phyloP scores from a whole-genome alignment of 2,888 invertebrate genomes.

The Hydriomena furcata region DNA sequence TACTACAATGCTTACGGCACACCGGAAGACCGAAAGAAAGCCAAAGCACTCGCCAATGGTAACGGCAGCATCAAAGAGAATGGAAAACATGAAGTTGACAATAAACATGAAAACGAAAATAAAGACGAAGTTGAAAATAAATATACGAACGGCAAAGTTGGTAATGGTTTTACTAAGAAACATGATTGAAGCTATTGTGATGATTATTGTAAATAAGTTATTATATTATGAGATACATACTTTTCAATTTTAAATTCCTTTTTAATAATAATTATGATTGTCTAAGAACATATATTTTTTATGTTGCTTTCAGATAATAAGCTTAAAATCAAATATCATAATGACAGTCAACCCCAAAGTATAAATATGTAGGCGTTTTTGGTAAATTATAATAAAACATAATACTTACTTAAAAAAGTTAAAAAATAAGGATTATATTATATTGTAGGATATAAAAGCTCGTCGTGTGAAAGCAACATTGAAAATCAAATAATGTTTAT shows the following conservation, averaged over 20 bases:
- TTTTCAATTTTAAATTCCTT: too few relatives aligned
- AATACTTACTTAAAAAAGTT: too few relatives aligned
- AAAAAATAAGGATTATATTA: too few relatives aligned
- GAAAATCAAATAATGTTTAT: too few relatives aligned
- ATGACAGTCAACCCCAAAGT: too few relatives aligned
- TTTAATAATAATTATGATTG: too few relatives aligned
- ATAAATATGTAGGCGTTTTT: too few relatives aligned
- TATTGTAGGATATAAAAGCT: too few relatives aligned
- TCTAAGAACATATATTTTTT: background rate
- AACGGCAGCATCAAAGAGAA: constrained; percentile 45
- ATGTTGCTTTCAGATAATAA: background rate
- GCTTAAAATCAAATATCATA: background rate
- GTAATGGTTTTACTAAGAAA: constrained; percentile 32
- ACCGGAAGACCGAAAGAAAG: constrained; percentile 55
- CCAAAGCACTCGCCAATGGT: constrained; percentile 35
- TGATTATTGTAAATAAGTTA: constrained; percentile 13
- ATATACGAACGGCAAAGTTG: constrained; percentile 32
- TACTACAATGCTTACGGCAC: constrained; percentile 90
- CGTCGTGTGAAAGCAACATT: too few relatives aligned
- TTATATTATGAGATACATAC: too few relatives aligned
- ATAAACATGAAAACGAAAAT: constrained; percentile 22
- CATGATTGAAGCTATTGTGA: constrained; percentile 20
- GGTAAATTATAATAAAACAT: too few relatives aligned
- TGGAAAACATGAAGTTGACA: constrained; percentile 33
- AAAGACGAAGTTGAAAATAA: constrained; percentile 3